phyloP scores from a whole-genome alignment of 2,888 invertebrate species.

The Hypsopygia costalis region DNA sequence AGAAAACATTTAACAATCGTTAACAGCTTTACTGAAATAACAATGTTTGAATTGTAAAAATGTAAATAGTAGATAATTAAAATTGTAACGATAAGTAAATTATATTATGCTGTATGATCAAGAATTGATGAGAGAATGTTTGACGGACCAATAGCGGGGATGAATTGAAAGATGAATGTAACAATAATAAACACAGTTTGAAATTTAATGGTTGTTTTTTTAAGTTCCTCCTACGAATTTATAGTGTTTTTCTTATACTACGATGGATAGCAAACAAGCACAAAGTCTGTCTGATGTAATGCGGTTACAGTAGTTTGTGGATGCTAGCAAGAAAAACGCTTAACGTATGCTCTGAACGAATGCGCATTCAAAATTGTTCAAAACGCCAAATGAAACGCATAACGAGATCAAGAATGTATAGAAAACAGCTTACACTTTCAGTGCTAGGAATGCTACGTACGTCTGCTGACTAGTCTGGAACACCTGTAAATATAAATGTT shows the following conservation, averaged over 20 bases:
- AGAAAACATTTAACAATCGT: constrained; percentile 9
- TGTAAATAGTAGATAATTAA: constrained; percentile 31
- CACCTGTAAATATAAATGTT: too few relatives aligned
- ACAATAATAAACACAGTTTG: constrained; percentile 43
- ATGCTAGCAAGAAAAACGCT: background rate
- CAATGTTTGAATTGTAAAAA: constrained; percentile 28
- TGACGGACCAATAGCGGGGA: constrained; percentile 61
- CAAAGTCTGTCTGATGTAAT: background rate
- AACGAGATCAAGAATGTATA: too few relatives aligned
- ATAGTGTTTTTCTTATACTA: background rate
- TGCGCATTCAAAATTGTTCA: too few relatives aligned
- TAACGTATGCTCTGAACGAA: too few relatives aligned
- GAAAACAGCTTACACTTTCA: too few relatives aligned
- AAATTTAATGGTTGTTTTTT: constrained; percentile 37
- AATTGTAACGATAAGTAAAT: constrained; percentile 17
- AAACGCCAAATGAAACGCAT: too few relatives aligned
- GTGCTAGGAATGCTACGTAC: too few relatives aligned
- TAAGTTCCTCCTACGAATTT: constrained; percentile 9
- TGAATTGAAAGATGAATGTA: constrained; percentile 28
- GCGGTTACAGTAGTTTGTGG: background rate
- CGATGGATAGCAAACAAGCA: background rate
- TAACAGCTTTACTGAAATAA: background rate
- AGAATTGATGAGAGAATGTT: constrained; percentile 23
- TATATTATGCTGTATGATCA: constrained; percentile 18
- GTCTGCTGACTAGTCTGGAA: too few relatives aligned